Percentiles rank a stretch among this genome's conserved stretches.
These are phyloP conservation scores for Coenonympha arcania DNA, from an alignment of 2,888 invertebrate species.

Conservation along the genomic window DNA sequence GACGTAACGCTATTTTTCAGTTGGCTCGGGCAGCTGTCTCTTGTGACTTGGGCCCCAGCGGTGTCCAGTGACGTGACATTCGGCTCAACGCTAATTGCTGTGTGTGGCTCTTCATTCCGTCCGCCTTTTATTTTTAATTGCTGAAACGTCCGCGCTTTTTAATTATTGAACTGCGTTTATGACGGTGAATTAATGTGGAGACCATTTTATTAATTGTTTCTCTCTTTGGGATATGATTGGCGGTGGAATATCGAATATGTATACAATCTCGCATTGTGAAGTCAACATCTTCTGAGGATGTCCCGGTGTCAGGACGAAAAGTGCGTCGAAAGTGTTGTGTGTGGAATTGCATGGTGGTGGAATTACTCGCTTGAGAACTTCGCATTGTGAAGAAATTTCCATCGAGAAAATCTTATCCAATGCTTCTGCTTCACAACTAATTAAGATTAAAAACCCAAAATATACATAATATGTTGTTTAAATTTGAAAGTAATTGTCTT, in stretches of 20 bases:
- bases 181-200: constrained; percentile 32
- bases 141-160: constrained; percentile 50
- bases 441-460: too few species aligned
- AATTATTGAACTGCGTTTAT: constrained; percentile 44
- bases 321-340: too few species aligned
- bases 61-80: constrained; percentile 47
- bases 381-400: too few species aligned
- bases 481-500: too few species aligned
- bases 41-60: constrained; percentile 27
- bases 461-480: too few species aligned
- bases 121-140: constrained; percentile 41
- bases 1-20: too few species aligned
- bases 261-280: neutral
- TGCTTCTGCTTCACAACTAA: too few species aligned
- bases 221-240: neutral
- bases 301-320: too few species aligned
- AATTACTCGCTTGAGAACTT: too few species aligned
- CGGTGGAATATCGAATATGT: neutral
- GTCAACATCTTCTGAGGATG: neutral
- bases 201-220: constrained; percentile 28
- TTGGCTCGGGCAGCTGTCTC: constrained; percentile 19
- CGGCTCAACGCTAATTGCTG: constrained; percentile 61
- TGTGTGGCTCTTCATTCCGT: constrained; percentile 49
- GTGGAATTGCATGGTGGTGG: too few species aligned
- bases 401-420: too few species aligned